Percentiles rank a stretch among this genome's conserved stretches.
Evolutionary conservation across 1,140 invertebrate genomes (phyloP).

Genomic region (Druon quercuslanigerum): DNA sequence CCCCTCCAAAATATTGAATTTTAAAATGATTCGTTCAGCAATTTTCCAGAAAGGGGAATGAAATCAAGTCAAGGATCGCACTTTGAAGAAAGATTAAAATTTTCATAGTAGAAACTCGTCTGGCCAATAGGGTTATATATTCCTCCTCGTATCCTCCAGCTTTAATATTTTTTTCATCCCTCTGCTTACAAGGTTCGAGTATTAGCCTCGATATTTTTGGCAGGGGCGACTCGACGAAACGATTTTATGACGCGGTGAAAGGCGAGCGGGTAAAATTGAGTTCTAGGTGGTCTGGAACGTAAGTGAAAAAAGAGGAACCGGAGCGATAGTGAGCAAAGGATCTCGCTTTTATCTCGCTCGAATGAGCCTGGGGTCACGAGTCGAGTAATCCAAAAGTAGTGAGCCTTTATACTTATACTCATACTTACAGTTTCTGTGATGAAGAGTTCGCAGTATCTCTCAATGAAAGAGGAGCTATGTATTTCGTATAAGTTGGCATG

Average conservation of each 20-base stretch:
- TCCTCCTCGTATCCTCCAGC: not conserved
- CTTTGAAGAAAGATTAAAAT: conserved; percentile 1
- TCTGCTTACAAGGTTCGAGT: not conserved
- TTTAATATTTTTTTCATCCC: not conserved
- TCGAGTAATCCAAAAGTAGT: conserved; percentile 9
- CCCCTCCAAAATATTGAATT: not conserved
- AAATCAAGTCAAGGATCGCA: conserved; percentile 4
- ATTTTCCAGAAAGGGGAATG: conserved; percentile 3
- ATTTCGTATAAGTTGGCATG: conserved; percentile 15
- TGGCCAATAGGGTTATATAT: conserved; percentile 13
- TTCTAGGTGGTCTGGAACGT: conserved; percentile 9
- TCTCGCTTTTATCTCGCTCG: conserved; percentile 19
- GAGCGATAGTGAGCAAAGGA: conserved; percentile 12
- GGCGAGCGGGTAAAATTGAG: conserved; percentile 20
- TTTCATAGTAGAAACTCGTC: conserved; percentile 9
- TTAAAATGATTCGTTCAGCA: not conserved
- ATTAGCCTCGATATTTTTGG: conserved; percentile 17
- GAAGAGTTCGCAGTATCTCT: conserved; percentile 6
- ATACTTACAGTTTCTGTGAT: not conserved
- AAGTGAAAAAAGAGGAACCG: conserved; percentile 26
- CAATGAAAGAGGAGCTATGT: not conserved
- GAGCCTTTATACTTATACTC: not conserved
- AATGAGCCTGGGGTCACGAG: conserved; percentile 14
- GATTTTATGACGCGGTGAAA: conserved; percentile 27
- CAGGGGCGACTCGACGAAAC: conserved; percentile 4